Base-by-base conservation (phyloP, 2,888 invertebrate species). In the Artemia sinica region DNA sequence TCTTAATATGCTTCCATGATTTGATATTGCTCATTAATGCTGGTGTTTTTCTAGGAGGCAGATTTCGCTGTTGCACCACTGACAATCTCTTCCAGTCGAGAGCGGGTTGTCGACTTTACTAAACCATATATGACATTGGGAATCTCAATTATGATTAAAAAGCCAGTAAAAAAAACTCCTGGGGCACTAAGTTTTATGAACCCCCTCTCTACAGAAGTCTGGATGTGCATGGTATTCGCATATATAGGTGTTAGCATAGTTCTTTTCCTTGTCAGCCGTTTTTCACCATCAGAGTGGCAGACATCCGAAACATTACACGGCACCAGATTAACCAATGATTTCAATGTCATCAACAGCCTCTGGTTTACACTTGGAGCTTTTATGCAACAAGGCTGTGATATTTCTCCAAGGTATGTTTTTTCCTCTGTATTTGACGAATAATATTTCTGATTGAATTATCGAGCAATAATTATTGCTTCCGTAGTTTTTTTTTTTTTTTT, bases 321-420 rank as follows among this genome's bases (percentile, higher is more conserved):
- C 41, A 41, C 41, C 41, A 52, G 41, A 41, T 48, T 69, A 58
- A 67, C 52, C 69, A 95, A 94, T 77, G 92, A 93, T 77, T 96
- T 96, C 80, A 91, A 89, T 75, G 88, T 96, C 76, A 84, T 91
- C 79, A 96, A 96, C 80, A 92, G 93, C 71, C 85, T 97, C 74
- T 97, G 97, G 97, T 97, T 97, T 80, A 87, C 96, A 0, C 82
- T 97, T 73, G 95, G 95, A 18, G 94, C 96, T 63, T 90, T 97
- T 78, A 95, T 97, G 92, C 95, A 96, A 79, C 97, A 97, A 81
- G 96, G 96, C 71, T 92, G 93, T 76, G 96, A 97, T 79, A 88
- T 95, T 72, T 89, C 93, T 70, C 97, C 97, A 14, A 86, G 92
- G 86, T 92, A 81, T 79, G 80, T 77, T 41, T 41, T 41, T 41